These are phyloP conservation scores for Lepidurus couesii DNA, from an alignment of 1,140 invertebrate genomes.

Conservation along the genomic window DNA sequence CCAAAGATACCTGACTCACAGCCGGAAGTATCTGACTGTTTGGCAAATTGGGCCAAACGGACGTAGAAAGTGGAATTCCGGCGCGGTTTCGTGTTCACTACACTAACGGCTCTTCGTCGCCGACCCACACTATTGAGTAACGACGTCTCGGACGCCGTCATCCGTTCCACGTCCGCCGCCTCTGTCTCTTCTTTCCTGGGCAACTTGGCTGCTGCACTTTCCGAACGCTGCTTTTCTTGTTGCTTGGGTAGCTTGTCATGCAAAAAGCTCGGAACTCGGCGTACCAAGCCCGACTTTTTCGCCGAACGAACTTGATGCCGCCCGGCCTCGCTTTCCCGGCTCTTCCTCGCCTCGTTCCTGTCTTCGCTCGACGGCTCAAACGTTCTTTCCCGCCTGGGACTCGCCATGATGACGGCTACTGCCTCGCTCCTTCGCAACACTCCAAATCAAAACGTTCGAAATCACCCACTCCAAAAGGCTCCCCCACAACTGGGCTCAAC, in stretches of 20 bases:
- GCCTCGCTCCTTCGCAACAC: no score
- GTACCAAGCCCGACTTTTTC: background rate
- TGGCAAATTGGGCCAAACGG: constrained; percentile 8
- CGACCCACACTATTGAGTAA: background rate
- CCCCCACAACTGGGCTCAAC: no score
- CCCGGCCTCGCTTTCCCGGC: background rate
- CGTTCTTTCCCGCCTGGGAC: background rate
- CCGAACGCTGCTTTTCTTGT: background rate
- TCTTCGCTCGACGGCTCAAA: background rate
- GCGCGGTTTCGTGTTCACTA: background rate
- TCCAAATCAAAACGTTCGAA: no score
- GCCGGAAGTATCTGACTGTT: constrained; percentile 12
- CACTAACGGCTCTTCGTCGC: background rate
- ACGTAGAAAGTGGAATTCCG: constrained; percentile 11
- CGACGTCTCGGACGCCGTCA: constrained; percentile 20
- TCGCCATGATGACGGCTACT: background rate
- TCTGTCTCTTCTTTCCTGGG: background rate
- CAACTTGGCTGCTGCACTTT: background rate
- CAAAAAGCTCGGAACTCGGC: background rate
- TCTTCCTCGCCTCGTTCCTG: background rate
- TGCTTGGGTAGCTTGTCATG: background rate
- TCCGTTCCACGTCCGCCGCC: background rate
- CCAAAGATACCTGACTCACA: constrained; percentile 14
- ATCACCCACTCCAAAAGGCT: no score
- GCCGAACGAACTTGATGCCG: background rate